These are phyloP conservation scores for Rhagoletis pomonella DNA, from an alignment of 1,140 invertebrate species.

Conservation along the genomic window DNA sequence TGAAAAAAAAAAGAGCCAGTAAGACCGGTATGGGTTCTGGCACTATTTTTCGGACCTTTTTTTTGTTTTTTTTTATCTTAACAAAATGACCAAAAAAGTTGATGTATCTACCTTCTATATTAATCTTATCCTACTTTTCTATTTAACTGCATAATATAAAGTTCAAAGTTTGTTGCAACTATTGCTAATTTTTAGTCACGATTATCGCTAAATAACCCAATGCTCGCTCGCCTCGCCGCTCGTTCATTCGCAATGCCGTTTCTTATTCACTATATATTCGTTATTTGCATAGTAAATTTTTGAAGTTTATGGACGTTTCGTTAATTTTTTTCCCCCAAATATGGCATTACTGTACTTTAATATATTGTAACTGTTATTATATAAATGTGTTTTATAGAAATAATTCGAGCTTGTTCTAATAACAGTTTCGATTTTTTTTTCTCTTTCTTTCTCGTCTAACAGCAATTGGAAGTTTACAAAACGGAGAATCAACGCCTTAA, in stretches of 20 bases:
- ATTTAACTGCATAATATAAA: too few relatives aligned
- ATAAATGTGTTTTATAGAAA: background rate
- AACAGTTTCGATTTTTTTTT: slow-evolving; percentile 59
- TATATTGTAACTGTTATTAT: slow-evolving; percentile 10
- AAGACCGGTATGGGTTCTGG: too few relatives aligned
- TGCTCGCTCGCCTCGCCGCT: slow-evolving; percentile 14
- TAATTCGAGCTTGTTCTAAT: background rate
- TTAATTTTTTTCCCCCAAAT: slow-evolving; percentile 31
- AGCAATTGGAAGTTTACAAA: slow-evolving; percentile 92
- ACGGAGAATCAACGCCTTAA: slow-evolving; percentile 96
- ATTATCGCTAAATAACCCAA: background rate
- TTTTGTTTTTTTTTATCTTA: too few relatives aligned
- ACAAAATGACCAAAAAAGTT: too few relatives aligned
- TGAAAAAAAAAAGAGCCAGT: too few relatives aligned
- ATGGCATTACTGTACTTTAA: slow-evolving; percentile 8
- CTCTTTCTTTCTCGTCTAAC: slow-evolving; percentile 64
- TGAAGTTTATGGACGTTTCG: slow-evolving; percentile 16
- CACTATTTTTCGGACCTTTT: too few relatives aligned
- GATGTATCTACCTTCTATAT: too few relatives aligned
- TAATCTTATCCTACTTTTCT: too few relatives aligned
- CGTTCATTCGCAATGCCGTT: slow-evolving; percentile 32
- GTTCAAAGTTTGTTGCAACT: background rate
- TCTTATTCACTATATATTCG: slow-evolving; percentile 2
- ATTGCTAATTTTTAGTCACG: background rate
- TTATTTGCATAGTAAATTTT: slow-evolving; percentile 27